phyloP scores from a whole-genome alignment of 2,888 invertebrate species.

The Gymnoscelis rufifasciata region DNA sequence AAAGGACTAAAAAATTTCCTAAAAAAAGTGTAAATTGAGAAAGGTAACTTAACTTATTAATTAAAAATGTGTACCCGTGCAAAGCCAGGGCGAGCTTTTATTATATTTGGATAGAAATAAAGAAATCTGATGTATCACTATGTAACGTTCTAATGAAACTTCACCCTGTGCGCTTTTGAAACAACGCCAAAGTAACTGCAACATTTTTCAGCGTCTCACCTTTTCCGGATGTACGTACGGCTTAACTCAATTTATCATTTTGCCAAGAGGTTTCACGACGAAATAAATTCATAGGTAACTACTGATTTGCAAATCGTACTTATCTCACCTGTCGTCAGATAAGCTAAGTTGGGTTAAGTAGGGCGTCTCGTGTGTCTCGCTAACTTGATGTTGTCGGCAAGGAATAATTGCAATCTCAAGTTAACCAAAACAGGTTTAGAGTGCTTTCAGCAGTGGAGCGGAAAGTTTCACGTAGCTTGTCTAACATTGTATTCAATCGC shows the following conservation, averaged over 20 bases:
- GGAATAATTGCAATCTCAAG: slow-evolving; percentile 48
- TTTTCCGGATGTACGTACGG: slow-evolving; percentile 23
- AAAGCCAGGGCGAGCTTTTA: too few species aligned
- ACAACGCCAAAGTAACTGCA: slow-evolving; percentile 18
- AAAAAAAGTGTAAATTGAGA: too few species aligned
- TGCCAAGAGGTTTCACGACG: slow-evolving; percentile 27
- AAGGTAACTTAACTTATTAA: too few species aligned
- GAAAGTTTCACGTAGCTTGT: slow-evolving; percentile 28
- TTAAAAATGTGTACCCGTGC: too few species aligned
- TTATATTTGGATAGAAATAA: too few species aligned
- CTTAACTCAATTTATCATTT: slow-evolving; percentile 29
- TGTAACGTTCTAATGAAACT: too few species aligned
- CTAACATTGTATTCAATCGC: slow-evolving; percentile 15
- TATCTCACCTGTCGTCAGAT: slow-evolving; percentile 45
- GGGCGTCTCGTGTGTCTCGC: slow-evolving; percentile 43
- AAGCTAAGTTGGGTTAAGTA: slow-evolving; percentile 39
- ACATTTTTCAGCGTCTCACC: slow-evolving; percentile 30
- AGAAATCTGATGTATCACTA: too few species aligned
- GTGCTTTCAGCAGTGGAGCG: slow-evolving; percentile 24
- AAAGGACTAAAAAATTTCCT: too few species aligned
- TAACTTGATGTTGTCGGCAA: slow-evolving; percentile 38
- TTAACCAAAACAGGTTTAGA: slow-evolving; percentile 41
- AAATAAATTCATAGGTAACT: slow-evolving; percentile 28
- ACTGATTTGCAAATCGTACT: slow-evolving; percentile 41
- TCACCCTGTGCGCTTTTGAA: slow-evolving; percentile 12